phyloP scores from a whole-genome alignment of 2,113 vertebrate species.

The Alectura lathami region DNA sequence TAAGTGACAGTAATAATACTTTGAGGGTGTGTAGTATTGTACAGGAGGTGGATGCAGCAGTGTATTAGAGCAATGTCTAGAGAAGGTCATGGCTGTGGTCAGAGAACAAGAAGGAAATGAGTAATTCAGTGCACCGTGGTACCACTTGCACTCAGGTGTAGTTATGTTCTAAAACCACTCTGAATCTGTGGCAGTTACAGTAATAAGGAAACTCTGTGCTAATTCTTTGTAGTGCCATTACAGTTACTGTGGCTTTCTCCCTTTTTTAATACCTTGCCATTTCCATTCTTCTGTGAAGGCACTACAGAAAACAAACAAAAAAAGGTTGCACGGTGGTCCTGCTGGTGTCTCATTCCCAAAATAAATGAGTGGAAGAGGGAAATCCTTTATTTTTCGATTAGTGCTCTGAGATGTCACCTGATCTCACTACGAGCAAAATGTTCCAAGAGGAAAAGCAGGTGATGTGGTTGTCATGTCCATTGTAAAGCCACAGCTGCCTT shows the following conservation, averaged over 20 bases:
- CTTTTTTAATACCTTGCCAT: background rate
- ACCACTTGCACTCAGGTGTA: background rate
- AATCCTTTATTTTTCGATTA: fast-evolving
- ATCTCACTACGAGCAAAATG: background rate
- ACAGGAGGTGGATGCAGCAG: background rate
- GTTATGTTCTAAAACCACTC: background rate
- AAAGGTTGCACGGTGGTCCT: background rate
- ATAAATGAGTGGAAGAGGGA: background rate
- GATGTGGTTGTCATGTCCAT: background rate
- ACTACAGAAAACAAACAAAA: background rate
- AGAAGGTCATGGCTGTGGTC: background rate
- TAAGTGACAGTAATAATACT: background rate
- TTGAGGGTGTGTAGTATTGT: background rate
- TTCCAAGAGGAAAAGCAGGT: background rate
- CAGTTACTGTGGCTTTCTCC: background rate
- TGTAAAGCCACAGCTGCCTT: background rate
- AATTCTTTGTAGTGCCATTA: background rate
- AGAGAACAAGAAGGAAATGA: background rate
- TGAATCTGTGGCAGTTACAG: background rate
- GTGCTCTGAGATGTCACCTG: background rate
- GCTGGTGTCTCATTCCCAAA: background rate
- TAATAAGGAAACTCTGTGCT: background rate
- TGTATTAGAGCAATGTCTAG: background rate
- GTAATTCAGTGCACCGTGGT: background rate
- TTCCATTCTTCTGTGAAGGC: background rate